Conservation (phyloP, 1,140 invertebrate genomes). For the Musca domestica region DNA sequence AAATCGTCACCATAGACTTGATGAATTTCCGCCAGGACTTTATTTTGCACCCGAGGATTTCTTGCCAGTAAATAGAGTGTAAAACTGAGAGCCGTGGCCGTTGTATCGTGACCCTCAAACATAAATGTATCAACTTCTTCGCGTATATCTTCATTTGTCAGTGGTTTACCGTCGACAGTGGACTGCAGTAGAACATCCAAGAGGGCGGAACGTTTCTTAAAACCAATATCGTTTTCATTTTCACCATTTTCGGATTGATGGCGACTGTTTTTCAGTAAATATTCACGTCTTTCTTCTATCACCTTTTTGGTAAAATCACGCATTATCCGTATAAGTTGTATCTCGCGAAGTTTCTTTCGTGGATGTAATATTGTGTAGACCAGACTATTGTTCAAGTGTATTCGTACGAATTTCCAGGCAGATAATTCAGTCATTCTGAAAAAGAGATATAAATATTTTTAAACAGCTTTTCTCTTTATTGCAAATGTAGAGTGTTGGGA, state of each 20-base stretch:
- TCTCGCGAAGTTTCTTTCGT: too few species aligned
- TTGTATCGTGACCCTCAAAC: constrained; percentile 77
- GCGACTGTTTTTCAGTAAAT: too few species aligned
- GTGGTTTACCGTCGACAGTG: constrained; percentile 56
- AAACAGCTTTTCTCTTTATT: too few species aligned
- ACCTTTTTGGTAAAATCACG: constrained; percentile 67
- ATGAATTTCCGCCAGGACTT: constrained; percentile 61
- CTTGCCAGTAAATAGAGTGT: constrained; percentile 58
- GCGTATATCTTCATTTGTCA: constrained; percentile 66
- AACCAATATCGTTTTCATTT: constrained; percentile 28
- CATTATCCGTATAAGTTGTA: constrained; percentile 65
- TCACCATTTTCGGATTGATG: constrained; percentile 32
- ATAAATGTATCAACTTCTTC: too few species aligned
- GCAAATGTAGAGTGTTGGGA: too few species aligned
- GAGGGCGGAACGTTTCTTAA: constrained; percentile 68
- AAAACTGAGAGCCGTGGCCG: constrained; percentile 60
- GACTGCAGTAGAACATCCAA: constrained; percentile 73
- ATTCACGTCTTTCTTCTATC: constrained; percentile 51
- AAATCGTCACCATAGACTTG: constrained; percentile 57
- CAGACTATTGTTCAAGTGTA: too few species aligned
- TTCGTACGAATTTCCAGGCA: too few species aligned
- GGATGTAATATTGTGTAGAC: too few species aligned
- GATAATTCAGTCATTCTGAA: too few species aligned
- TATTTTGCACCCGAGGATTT: constrained; percentile 62
- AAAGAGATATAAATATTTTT: too few species aligned